A percentile compares a stretch with the other conserved stretches of the same genome.
Evolutionary conservation across 2,113 vertebrate genomes (phyloP).

Genomic region (Sylvilagus bachmani): DNA sequence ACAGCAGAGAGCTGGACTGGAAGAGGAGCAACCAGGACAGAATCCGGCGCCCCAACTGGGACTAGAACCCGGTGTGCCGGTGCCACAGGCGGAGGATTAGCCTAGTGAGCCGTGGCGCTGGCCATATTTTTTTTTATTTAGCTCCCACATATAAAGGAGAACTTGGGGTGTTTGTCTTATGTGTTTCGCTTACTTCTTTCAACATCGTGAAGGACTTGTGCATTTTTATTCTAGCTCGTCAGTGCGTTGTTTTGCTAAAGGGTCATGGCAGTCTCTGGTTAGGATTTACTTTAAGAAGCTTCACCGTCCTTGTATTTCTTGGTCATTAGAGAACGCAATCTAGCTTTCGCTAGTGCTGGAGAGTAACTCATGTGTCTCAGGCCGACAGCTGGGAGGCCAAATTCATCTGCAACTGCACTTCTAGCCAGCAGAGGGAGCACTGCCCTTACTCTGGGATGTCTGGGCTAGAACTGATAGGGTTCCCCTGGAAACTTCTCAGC

Average conservation of each 20-base stretch:
- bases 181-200: too few relatives aligned
- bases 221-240: conserved; percentile 32
- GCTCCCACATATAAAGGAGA: too few relatives aligned
- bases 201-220: too few relatives aligned
- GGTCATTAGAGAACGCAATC: not conserved
- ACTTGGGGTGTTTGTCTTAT: too few relatives aligned
- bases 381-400: not conserved
- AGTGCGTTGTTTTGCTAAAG: conserved; percentile 39
- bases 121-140: too few relatives aligned
- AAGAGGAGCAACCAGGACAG: too few relatives aligned
- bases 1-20: too few relatives aligned
- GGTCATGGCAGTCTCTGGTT: not conserved
- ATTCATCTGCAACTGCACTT: not conserved
- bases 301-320: not conserved
- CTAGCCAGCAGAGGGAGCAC: conserved; percentile 84
- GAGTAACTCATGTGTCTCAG: too few relatives aligned
- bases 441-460: not conserved
- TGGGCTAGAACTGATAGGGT: not conserved
- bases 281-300: conserved; percentile 35
- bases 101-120: too few relatives aligned
- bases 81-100: too few relatives aligned
- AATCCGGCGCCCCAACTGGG: too few relatives aligned
- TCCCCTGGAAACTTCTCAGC: not conserved
- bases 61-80: too few relatives aligned
- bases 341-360: not conserved